Conservation (phyloP, 2,113 vertebrate species). For the Mungos mungo region DNA sequence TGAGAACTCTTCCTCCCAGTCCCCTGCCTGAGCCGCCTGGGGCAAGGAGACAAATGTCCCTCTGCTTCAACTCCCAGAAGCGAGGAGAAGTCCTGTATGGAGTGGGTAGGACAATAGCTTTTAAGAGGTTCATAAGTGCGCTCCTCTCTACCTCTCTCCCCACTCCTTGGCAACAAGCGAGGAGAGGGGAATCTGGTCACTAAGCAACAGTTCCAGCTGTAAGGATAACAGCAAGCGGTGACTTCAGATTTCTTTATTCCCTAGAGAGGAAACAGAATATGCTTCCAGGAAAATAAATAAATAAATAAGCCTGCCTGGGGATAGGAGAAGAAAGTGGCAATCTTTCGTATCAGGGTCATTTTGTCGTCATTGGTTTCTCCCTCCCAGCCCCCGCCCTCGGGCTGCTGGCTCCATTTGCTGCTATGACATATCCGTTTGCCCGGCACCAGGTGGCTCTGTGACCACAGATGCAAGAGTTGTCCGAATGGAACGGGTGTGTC, state of each 20-base stretch:
- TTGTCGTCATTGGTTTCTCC: neutral
- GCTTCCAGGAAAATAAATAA: neutral
- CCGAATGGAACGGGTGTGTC: neutral
- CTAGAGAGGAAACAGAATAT: conserved; percentile 61
- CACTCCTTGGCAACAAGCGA: conserved; percentile 75
- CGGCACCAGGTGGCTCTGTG: neutral
- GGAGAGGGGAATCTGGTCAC: conserved; percentile 69
- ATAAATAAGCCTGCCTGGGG: neutral
- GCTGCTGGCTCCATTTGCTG: neutral
- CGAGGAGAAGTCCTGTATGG: conserved; percentile 44
- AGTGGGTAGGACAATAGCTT: conserved; percentile 65
- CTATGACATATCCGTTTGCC: neutral
- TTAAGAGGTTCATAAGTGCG: conserved; percentile 65
- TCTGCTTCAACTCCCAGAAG: conserved; percentile 42
- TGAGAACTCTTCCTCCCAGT: neutral
- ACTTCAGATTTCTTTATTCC: conserved; percentile 75
- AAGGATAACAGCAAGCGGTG: conserved; percentile 72
- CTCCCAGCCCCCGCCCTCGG: neutral
- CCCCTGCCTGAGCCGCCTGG: neutral
- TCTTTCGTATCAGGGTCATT: neutral
- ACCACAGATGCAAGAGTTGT: conserved; percentile 2
- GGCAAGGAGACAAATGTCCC: neutral
- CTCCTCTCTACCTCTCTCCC: conserved; percentile 73
- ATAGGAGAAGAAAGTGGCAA: conserved; percentile 27
- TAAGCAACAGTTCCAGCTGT: conserved; percentile 75